Percentiles rank a stretch among this genome's conserved stretches.
These are phyloP conservation scores for Lethenteron camtschaticum DNA, from an alignment of 2,113 vertebrate genomes.

Conservation along the genomic window DNA sequence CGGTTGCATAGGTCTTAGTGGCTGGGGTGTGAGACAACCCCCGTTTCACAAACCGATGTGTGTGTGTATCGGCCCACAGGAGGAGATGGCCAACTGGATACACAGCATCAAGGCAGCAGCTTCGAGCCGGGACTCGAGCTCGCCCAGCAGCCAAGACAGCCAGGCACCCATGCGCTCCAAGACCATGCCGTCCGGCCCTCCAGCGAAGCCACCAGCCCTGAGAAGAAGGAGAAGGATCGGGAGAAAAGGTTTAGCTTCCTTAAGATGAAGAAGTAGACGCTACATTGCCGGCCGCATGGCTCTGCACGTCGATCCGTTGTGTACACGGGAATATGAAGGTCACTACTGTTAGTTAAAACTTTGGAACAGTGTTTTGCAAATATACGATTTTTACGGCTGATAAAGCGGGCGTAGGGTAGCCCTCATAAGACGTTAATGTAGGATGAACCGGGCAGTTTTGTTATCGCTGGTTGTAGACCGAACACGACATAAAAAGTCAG, in stretches of 20 bases:
- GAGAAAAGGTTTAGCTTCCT: not conserved
- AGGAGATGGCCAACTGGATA: slow-evolving; percentile 97
- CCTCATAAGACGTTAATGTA: too few relatives aligned
- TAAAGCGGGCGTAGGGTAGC: too few relatives aligned
- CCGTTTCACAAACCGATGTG: not conserved
- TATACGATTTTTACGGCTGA: too few relatives aligned
- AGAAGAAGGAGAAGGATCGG: slow-evolving; percentile 52
- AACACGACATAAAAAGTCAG: too few relatives aligned
- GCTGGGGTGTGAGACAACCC: not conserved
- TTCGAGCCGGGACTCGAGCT: slow-evolving; percentile 38
- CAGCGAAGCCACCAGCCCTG: slow-evolving; percentile 63
- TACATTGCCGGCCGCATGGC: too few relatives aligned
- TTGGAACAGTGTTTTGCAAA: too few relatives aligned
- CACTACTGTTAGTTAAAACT: too few relatives aligned
- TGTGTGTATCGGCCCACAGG: slow-evolving; percentile 25
- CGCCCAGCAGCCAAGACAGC: slow-evolving; percentile 57
- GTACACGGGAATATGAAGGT: too few relatives aligned
- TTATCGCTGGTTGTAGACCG: too few relatives aligned
- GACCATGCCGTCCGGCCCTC: slow-evolving; percentile 53
- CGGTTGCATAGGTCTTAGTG: not conserved
- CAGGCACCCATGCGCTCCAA: slow-evolving; percentile 66
- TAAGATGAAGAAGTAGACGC: too few relatives aligned
- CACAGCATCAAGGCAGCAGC: slow-evolving; percentile 62
- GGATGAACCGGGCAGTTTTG: too few relatives aligned
- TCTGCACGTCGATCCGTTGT: too few relatives aligned